Conservation (phyloP, 2,888 invertebrate genomes). For the Eustalomyia histrio region DNA sequence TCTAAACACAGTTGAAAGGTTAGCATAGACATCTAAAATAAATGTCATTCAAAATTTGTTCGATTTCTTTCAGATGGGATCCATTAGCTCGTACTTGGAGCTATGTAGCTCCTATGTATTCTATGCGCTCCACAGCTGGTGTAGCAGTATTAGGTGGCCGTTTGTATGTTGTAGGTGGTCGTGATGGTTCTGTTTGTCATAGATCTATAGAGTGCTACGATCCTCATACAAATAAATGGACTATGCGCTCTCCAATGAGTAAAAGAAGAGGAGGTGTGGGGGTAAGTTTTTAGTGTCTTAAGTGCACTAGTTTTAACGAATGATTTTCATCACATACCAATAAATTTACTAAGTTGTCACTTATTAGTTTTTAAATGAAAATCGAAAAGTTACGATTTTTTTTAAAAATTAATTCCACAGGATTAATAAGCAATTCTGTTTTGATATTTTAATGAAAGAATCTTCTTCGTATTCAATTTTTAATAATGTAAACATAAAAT, state of each 20-base stretch:
- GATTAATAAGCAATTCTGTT: too few relatives aligned
- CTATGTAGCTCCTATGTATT: constrained; percentile 93
- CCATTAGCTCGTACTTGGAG: constrained; percentile 93
- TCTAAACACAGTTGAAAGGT: constrained; percentile 93
- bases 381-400: too few relatives aligned
- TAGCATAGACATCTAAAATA: constrained; percentile 13
- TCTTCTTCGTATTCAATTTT: too few relatives aligned
- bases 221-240: constrained; percentile 87
- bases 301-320: too few relatives aligned
- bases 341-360: too few relatives aligned
- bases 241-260: constrained; percentile 91
- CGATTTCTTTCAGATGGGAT: constrained; percentile 85
- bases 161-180: constrained; percentile 94
- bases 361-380: too few relatives aligned
- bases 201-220: constrained; percentile 93
- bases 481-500: too few relatives aligned
- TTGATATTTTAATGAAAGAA: too few relatives aligned
- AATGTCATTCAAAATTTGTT: not conserved
- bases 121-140: constrained; percentile 91
- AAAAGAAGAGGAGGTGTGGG: constrained; percentile 93
- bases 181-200: constrained; percentile 94
- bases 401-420: too few relatives aligned
- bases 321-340: too few relatives aligned
- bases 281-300: constrained; percentile 80
- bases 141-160: constrained; percentile 91